These are phyloP conservation scores for Lithobates sylvaticus DNA, from an alignment of 2,797 vertebrate species.

Conservation along the genomic window DNA sequence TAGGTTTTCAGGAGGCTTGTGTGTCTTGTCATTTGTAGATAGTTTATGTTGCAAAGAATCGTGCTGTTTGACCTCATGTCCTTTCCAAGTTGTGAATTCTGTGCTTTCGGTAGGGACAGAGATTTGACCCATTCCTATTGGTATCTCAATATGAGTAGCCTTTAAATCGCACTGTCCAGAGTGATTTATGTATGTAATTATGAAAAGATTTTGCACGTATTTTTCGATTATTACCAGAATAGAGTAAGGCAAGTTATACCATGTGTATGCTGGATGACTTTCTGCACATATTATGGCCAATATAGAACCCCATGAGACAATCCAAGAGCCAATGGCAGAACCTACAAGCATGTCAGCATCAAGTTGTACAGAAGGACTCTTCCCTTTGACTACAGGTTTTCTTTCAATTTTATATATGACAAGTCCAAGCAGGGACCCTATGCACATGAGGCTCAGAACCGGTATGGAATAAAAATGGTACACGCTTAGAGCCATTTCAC, in stretches of 20 bases:
- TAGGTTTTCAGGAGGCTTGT: neutral
- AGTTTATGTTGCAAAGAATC: neutral
- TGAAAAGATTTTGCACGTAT: slow-evolving; percentile 94
- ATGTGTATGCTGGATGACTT: slow-evolving; percentile 79
- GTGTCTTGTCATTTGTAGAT: slow-evolving; percentile 25
- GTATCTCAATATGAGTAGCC: slow-evolving; percentile 76
- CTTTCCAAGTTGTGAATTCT: neutral
- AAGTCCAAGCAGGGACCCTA: slow-evolving; percentile 80
- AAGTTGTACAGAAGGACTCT: slow-evolving; percentile 88
- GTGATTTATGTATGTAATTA: slow-evolving; percentile 89
- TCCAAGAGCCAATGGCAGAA: slow-evolving; percentile 91
- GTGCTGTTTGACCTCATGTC: neutral
- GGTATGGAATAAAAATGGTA: slow-evolving; percentile 88
- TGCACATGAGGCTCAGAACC: slow-evolving; percentile 86
- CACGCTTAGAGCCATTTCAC: slow-evolving; percentile 85
- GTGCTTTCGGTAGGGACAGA: slow-evolving; percentile 64
- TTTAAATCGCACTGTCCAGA: slow-evolving; percentile 69
- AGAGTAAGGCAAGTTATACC: slow-evolving; percentile 89
- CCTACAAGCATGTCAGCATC: slow-evolving; percentile 89
- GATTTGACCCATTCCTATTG: slow-evolving; percentile 75
- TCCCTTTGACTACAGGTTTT: slow-evolving; percentile 78
- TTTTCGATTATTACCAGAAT: slow-evolving; percentile 89
- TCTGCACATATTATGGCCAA: slow-evolving; percentile 81
- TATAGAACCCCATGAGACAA: slow-evolving; percentile 93
- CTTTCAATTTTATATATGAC: slow-evolving; percentile 84